Conservation (phyloP, 1,140 invertebrate genomes). For the Manduca sexta region DNA sequence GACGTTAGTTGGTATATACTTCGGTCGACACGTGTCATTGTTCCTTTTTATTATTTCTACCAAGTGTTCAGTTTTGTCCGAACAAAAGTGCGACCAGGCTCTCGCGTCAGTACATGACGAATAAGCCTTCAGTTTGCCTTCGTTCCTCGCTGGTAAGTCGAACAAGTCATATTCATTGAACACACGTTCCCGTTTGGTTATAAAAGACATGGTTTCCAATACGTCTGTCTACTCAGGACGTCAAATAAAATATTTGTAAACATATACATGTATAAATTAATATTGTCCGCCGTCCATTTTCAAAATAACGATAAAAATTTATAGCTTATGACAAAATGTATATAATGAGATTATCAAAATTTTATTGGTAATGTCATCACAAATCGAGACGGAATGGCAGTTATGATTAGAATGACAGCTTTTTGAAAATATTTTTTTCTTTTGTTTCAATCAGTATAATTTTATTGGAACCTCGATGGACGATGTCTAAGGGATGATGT, state of each 20-base stretch:
- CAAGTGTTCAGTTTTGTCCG: conserved; percentile 59
- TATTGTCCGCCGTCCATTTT: conserved; percentile 47
- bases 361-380: conserved; percentile 47
- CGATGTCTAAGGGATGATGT: no score
- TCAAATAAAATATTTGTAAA: conserved; percentile 36
- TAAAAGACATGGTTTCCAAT: conserved; percentile 52
- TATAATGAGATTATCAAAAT: conserved; percentile 49
- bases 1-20: conserved; percentile 66
- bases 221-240: conserved; percentile 25
- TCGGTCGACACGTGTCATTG: conserved; percentile 47
- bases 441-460: background rate
- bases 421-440: conserved; percentile 30
- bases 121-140: conserved; percentile 61
- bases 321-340: conserved; percentile 43
- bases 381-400: conserved; percentile 49
- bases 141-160: conserved; percentile 55
- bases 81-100: conserved; percentile 61
- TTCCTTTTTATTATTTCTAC: conserved; percentile 63
- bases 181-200: conserved; percentile 62
- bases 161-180: conserved; percentile 57
- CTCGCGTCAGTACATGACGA: conserved; percentile 63
- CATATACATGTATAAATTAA: conserved; percentile 28
- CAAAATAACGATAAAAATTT: conserved; percentile 35
- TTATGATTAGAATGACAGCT: conserved; percentile 48
- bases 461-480: background rate